Evolutionary conservation across 2,888 invertebrate genomes (phyloP), one percentile per base, ranked within the genome.

Genomic region (Xanthorhoe designata): DNA sequence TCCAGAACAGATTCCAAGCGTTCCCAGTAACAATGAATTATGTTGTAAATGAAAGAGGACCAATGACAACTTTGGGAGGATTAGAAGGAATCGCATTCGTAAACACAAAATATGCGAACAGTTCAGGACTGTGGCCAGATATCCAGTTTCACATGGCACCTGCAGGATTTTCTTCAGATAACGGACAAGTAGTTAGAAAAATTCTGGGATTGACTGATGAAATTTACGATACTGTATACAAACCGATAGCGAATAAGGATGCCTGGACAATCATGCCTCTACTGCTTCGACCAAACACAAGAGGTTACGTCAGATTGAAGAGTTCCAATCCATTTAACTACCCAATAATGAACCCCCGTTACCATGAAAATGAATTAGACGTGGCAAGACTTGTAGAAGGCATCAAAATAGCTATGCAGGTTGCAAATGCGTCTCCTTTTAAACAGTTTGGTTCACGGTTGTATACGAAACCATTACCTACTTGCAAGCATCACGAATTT

Each of bases 131-230:
- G 70, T 97, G 97, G 95, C 98, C 98, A 0, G 98, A 98, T 77
- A 96, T 98, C 53, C 98, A 98, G 78, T 97, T 98, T 78, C 98
- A 98, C 80, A 98, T 98, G 96, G 98, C 98, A 1, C 98, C 98
- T 0, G 97, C 98, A 0, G 97, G 97, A 0, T 96, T 97, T 49
- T 96, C 96, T 65, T 97, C 97, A 0, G 97, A 97, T 80, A 96
- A 95, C 62, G 96, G 96, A 0, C 94, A 95, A 59, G 93, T 97
- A 80, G 95, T 97, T 0, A 91, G 95, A 83, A 95, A 97, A 90
- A 96, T 97, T 29, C 87, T 97, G 32, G 97, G 97, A 0, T 86
- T 98, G 0, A 97, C 97, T 47, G 97, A 98, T 66, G 95, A 96
- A 61, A 85, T 98, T 0, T 98, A 97, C 82, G 95, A 97, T 78